A percentile compares a stretch with the other conserved stretches of the same genome.
phyloP scores from a whole-genome alignment of 2,888 invertebrate species.

The Cordilura impudica region DNA sequence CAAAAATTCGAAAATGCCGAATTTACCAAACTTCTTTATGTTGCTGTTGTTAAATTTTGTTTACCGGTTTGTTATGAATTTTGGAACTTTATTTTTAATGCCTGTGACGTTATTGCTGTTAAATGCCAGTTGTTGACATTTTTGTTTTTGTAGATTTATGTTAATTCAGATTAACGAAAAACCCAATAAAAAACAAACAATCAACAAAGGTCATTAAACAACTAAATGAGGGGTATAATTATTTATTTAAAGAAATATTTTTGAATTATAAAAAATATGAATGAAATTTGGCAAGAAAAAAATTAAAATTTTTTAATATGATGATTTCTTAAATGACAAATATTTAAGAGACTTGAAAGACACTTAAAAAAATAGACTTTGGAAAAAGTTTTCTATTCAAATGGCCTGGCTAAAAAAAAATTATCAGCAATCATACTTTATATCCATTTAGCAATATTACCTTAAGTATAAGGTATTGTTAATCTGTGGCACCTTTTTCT shows the following conservation, averaged over 20 bases:
- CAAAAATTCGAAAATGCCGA: too few species aligned
- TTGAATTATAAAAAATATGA: neutral
- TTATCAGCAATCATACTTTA: neutral
- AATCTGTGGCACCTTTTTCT: neutral
- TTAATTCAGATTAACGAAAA: neutral
- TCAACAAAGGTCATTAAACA: neutral
- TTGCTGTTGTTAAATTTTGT: too few species aligned
- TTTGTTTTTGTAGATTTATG: neutral
- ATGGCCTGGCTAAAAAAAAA: too few species aligned
- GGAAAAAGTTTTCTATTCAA: too few species aligned
- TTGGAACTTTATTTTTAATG: too few species aligned
- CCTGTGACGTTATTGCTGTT: too few species aligned
- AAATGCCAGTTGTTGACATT: slow-evolving; percentile 21
- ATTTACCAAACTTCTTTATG: too few species aligned
- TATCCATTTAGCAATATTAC: neutral
- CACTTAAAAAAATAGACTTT: too few species aligned
- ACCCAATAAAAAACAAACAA: neutral
- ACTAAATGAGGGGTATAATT: neutral
- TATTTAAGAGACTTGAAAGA: too few species aligned
- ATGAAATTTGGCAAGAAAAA: neutral
- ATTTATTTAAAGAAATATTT: neutral
- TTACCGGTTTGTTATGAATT: too few species aligned
- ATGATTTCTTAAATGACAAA: too few species aligned
- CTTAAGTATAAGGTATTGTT: neutral
- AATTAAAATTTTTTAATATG: too few species aligned